These are phyloP conservation scores for Eurosta solidaginis DNA, from an alignment of 1,140 invertebrate genomes.

Conservation along the genomic window DNA sequence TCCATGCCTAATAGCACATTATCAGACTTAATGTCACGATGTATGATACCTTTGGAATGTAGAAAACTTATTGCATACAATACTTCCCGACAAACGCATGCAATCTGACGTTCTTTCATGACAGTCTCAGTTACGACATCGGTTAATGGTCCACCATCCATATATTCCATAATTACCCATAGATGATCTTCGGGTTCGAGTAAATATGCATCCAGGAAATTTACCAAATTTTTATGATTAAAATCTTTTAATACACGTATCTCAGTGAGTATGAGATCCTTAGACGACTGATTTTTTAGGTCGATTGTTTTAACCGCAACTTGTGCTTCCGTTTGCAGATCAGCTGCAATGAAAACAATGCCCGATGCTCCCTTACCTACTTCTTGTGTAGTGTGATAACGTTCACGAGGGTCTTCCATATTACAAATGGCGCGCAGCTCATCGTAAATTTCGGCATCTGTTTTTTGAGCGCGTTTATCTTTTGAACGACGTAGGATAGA, in stretches of 20 bases:
- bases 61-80: constrained; percentile 91
- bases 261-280: constrained; percentile 94
- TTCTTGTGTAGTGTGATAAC: constrained; percentile 83
- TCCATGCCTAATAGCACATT: constrained; percentile 97
- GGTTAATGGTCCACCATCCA: constrained; percentile 94
- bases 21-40: constrained; percentile 94
- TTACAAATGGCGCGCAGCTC: constrained; percentile 82
- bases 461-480: constrained; percentile 66
- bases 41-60: constrained; percentile 88
- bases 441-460: constrained; percentile 84
- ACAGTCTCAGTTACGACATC: constrained; percentile 97
- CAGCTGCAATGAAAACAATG: constrained; percentile 88
- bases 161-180: constrained; percentile 94
- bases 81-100: constrained; percentile 91
- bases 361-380: constrained; percentile 89
- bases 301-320: constrained; percentile 98
- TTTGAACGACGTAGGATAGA: constrained; percentile 63
- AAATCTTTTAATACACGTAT: constrained; percentile 92
- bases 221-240: constrained; percentile 95
- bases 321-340: constrained; percentile 74
- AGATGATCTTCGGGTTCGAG: constrained; percentile 83
- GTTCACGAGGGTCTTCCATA: constrained; percentile 73
- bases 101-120: constrained; percentile 97
- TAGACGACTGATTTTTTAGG: constrained; percentile 89
- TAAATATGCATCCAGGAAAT: constrained; percentile 92